Evolutionary conservation across 2,113 vertebrate genomes (phyloP).

Genomic region (Salvator merianae): DNA sequence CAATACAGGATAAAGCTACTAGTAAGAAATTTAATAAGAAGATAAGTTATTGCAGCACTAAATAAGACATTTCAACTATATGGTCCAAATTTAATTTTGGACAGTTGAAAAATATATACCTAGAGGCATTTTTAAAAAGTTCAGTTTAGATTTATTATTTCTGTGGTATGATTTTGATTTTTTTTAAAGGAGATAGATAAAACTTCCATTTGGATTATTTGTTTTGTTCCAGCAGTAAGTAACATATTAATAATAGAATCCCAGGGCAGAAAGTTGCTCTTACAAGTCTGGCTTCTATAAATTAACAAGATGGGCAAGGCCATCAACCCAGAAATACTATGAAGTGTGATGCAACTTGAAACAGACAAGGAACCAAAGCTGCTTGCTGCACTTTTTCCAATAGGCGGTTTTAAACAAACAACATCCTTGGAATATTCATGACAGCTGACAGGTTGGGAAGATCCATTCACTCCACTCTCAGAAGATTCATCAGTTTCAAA

Average conservation of each 20-base stretch:
- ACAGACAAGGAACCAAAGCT: slow-evolving; percentile 4
- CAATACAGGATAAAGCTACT: too few relatives aligned
- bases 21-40: too few relatives aligned
- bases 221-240: not conserved
- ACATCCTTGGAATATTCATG: slow-evolving; percentile 39
- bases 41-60: too few relatives aligned
- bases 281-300: not conserved
- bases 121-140: too few relatives aligned
- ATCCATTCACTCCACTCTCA: not conserved
- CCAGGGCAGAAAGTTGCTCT: not conserved
- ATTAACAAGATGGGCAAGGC: not conserved
- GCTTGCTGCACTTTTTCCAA: slow-evolving; percentile 36
- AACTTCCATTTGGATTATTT: not conserved
- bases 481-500: slow-evolving; percentile 36
- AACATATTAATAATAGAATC: not conserved
- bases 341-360: slow-evolving; percentile 1
- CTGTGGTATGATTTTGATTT: too few relatives aligned
- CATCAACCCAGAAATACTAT: slow-evolving; percentile 3
- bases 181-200: too few relatives aligned
- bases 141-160: too few relatives aligned
- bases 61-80: too few relatives aligned
- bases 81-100: too few relatives aligned
- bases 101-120: too few relatives aligned
- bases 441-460: slow-evolving; percentile 40
- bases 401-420: slow-evolving; percentile 43